Evolutionary conservation across 2,113 vertebrate species (phyloP), one percentile per base, ranked within the genome.

Genomic region (Lutjanus erythropterus): DNA sequence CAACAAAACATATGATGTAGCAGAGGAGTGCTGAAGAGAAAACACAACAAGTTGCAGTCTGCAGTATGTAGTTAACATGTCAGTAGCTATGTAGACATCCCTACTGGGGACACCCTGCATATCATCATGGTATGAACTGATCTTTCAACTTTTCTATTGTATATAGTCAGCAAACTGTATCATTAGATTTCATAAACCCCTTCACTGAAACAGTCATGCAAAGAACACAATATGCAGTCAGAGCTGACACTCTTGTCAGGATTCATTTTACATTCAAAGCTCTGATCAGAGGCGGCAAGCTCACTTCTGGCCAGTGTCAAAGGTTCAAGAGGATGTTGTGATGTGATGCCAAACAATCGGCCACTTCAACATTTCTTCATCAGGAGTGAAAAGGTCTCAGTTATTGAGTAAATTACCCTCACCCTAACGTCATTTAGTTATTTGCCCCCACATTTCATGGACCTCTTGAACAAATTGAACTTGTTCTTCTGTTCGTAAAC

Each of bases 321-420:
- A 49, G 21, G 4, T 21, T 50, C 23, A 50, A 2, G 49, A 71
- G 9, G 53, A 9, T 42, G 29, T 35, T 75, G 31, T 75, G 70
- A 82, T n/a, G 65, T 6, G 56, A 64, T 68, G 67, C 73, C 56
- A 69, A 39, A 56, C 21, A 44, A 49, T 78, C 27, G 47, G 33
- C 16, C 41, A 42, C 19, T 37, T 25, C 1, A 62, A n/a, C 33
- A 27, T 37, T 39, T 33, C n/a, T 41, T 50, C 11, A 55, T 62
- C 31, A 29, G 8, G 16, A 52, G 23, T 62, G 18, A 75, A 75
- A 52, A 61, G 2, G 25, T 67, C 18, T 67, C 29, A 39, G 37
- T 70, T 46, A 62, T 8, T 37, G 25, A 44, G 35, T 14, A 0
- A 44, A 39, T 37, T n/a, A 23, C 8, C 0, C 0, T 39, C n/a